Evolutionary conservation across 2,888 invertebrate species (phyloP), one percentile per base, ranked within the genome.

Genomic region (Phrixothrix hirtus): DNA sequence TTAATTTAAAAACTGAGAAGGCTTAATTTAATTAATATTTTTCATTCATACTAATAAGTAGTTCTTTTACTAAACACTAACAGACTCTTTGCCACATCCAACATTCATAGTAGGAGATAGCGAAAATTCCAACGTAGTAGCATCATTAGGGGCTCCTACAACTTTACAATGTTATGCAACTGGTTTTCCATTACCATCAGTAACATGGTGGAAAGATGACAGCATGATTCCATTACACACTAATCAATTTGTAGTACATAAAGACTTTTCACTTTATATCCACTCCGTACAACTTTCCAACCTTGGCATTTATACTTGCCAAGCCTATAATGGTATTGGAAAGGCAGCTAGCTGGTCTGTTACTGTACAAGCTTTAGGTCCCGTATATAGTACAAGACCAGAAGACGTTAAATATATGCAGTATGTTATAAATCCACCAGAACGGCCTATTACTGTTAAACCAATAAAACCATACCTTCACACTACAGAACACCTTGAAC

Each of bases 261-360:
- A 83, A 42, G 91, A 88, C 64, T 86, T 85, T 73, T 84, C 88
- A 1, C 79, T 96, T 34, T 79, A 85, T 52, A 89, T 96, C 66
- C 79, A 85, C 42, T 78, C 83, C 1, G 84, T 95, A 9, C 80
- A 83, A 25, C 66, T 87, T 12, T 82, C 84, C 3, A 88, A 88
- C 65, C 81, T 92, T 42, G 95, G 95, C 2, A 81, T 86, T 38
- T 96, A 96, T 77, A 88, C 87, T 3, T 96, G 96, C 70, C 88
- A 90, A 68, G 95, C 92, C 2, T 95, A 88, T 75, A 95, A 95
- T 70, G 92, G 90, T 1, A 71, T 83, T 60, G 58, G 76, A 66
- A 83, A 84, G 61, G 85, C 94, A 2, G 87, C 87, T 0, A 86
- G 89, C 35, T 88, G 89, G 85, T 82, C 85, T 9, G 82, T 91